Conservation (phyloP, 2,113 vertebrate genomes). For the Protomyctophum bolini region DNA sequence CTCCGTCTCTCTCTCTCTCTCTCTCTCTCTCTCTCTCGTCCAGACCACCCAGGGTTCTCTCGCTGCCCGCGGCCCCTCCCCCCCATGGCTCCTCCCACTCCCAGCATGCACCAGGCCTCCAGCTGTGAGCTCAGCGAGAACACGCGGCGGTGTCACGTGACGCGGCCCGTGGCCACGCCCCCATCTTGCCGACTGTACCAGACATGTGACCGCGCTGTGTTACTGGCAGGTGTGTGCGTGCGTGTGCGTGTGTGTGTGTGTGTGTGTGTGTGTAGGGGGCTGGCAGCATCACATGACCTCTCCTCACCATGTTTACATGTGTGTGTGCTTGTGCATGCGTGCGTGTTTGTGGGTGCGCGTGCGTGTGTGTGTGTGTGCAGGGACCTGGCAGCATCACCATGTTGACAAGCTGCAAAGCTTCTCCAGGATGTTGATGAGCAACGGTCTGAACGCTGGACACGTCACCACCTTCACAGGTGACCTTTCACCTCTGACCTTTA, state of each 20-base stretch:
- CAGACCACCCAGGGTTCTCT: slow-evolving; percentile 79
- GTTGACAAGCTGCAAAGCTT: slow-evolving; percentile 77
- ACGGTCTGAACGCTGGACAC: slow-evolving; percentile 82
- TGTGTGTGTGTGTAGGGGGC: background rate
- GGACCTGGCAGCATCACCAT: slow-evolving; percentile 83
- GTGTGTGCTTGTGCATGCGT: background rate
- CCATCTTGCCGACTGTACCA: slow-evolving; percentile 84
- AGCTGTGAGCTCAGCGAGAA: slow-evolving; percentile 85
- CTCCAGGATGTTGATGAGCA: slow-evolving; percentile 77
- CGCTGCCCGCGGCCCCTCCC: slow-evolving; percentile 75
- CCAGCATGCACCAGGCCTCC: slow-evolving; percentile 65
- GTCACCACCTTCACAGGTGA: slow-evolving; percentile 25
- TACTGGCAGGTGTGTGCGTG: slow-evolving; percentile 75
- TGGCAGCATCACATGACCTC: too few relatives aligned
- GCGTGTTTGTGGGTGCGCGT: background rate
- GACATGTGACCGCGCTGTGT: slow-evolving; percentile 83
- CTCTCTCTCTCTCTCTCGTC: too few relatives aligned
- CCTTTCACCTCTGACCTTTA: too few relatives aligned
- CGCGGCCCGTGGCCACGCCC: slow-evolving; percentile 75
- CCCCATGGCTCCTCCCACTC: slow-evolving; percentile 30
- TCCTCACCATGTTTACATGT: background rate
- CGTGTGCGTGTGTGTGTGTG: background rate
- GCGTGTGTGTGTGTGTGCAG: slow-evolving; percentile 48
- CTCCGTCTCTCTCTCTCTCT: too few relatives aligned
- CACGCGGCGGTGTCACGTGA: slow-evolving; percentile 81